A percentile compares a stretch with the other conserved stretches of the same genome.
phyloP scores from a whole-genome alignment of 2,113 vertebrate genomes.

The human (Homo sapiens) region DNA sequence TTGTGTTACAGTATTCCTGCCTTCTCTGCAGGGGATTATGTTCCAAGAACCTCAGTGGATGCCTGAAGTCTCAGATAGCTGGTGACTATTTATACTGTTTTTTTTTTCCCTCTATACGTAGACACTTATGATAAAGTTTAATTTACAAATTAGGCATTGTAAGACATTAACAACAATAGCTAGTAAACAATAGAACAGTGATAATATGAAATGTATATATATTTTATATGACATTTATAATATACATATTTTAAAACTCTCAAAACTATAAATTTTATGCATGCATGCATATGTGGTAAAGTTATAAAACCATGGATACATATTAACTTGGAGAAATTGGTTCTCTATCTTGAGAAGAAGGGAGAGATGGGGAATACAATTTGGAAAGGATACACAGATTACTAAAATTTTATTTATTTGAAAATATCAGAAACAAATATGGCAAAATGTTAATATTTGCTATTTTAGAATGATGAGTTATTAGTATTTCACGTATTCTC shows the following conservation, averaged over 20 bases:
- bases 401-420: conserved; percentile 29
- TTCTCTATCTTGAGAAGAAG: neutral
- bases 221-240: neutral
- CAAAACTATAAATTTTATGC: neutral
- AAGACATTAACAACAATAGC: neutral
- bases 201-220: neutral
- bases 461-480: neutral
- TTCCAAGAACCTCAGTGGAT: neutral
- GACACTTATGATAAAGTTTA: neutral
- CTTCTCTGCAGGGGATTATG: neutral
- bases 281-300: neutral
- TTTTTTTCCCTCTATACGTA: neutral
- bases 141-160: neutral
- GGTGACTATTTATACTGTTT: neutral
- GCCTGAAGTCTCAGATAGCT: neutral
- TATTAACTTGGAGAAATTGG: neutral
- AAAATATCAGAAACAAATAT: neutral
- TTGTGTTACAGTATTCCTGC: neutral
- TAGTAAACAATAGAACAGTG: neutral
- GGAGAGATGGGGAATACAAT: neutral
- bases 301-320: neutral
- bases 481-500: neutral
- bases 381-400: neutral
- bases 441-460: neutral
- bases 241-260: neutral